Evolutionary conservation across 53 echinoderm and acorn worm genomes (phyloP), one percentile per base, ranked within the genome.

Genomic region (Crossaster papposus): DNA sequence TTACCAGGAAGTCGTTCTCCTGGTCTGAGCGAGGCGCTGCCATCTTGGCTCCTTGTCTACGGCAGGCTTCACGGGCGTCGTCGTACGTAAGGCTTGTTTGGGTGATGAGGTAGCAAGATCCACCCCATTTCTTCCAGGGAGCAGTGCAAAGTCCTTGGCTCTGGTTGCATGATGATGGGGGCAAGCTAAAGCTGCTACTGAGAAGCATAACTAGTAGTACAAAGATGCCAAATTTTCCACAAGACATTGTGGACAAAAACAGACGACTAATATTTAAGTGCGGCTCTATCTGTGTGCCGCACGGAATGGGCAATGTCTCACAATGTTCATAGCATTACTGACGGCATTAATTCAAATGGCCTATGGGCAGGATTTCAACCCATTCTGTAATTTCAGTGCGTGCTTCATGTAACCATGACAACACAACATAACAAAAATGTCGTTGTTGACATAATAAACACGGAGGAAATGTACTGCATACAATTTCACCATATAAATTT

Each of bases 91-190:
- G 24, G 6, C 28, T 26, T 28, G 26, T n/a, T 28, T n/a, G n/a
- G 68, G 68, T 68, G 68, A 68, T n/a, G 68, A n/a, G 68, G 68
- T 68, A 68, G 68, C 68, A 68, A 68, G 68, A 68, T 26, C 28
- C 22, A 68, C 28, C 24, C 28, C 68, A 68, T 68, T 68, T 68
- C 68, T 68, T 68, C 68, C 68, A 68, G 10, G 68, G 68, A n/a
- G 68, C 58, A 58, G 58, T 58, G 7, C 58, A 58, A 20, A 58
- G 58, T 11, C 58, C 58, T 3, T 20, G 58, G 0, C 58, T 2
- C 17, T 11, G 58, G 22, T 4, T 58, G 7, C 58, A 58, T 20
- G 58, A 64, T 64, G 11, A 58, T 58, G 58, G 17, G 17, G 58
- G 17, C 15, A 15, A 58, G 58, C 22, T 58, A 4, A 58, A 58